These are phyloP conservation scores for Sceloporus undulatus DNA, from an alignment of 2,113 vertebrate species.

Conservation along the genomic window DNA sequence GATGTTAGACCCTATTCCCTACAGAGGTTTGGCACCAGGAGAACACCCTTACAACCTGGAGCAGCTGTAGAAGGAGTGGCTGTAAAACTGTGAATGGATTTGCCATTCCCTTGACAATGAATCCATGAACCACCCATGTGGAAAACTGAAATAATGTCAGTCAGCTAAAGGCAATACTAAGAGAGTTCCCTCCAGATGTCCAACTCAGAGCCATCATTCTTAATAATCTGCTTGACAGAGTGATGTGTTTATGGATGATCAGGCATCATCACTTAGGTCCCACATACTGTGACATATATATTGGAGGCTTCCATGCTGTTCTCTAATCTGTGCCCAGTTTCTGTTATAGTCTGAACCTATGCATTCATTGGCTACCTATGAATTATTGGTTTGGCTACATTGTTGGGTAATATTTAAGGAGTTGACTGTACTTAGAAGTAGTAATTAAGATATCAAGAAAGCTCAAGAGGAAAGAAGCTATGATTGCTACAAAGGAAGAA, in stretches of 20 bases:
- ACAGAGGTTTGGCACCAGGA: no score
- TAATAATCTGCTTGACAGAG: conserved; percentile 19
- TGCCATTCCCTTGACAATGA: not conserved
- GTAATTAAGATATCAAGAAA: no score
- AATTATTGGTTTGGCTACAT: no score
- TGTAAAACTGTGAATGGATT: no score
- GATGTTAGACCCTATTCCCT: no score
- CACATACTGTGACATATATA: not conserved
- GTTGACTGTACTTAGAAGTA: no score
- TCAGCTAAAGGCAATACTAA: not conserved
- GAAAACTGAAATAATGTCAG: no score
- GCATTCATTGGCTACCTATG: not conserved
- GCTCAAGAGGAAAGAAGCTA: no score
- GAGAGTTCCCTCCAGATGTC: not conserved
- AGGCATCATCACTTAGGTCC: not conserved
- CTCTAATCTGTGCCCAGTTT: not conserved
- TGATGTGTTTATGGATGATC: not conserved
- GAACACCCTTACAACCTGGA: no score
- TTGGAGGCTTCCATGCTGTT: not conserved
- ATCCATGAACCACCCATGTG: not conserved
- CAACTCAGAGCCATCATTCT: not conserved
- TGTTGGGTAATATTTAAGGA: no score
- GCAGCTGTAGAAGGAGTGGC: no score
- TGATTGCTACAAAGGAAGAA: no score
- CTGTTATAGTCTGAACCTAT: not conserved